Base-by-base conservation (phyloP, 1,140 invertebrate species). In the Harpegnathos saltator region DNA sequence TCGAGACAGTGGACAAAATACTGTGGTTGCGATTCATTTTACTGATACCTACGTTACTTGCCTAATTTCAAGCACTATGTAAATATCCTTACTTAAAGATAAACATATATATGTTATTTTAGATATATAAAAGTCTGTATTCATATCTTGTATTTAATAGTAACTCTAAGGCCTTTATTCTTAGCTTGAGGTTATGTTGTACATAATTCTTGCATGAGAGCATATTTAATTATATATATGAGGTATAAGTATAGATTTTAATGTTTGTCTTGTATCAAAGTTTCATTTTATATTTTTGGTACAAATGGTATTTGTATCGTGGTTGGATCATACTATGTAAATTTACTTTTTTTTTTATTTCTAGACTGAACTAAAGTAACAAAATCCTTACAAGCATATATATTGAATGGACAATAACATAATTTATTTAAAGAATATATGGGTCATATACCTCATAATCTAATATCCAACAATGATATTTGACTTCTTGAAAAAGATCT, bases 401-500 rank as follows among this genome's bases (percentile, higher is more conserved):
- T 44, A 3, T 69, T 78, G 74, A 54, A 77, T 77, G 75, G 75
- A 69, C 22, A 56, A 44, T 65, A 75, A 52, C 33, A 77, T 22
- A 19, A n/a, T 22, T 12, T 5, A 71, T 48, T n/a, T 4, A 44
- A 9, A 44, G 38, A 11, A 73, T 33, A 73, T 29, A 22, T 62
- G 12, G 29, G 1, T 61, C 26, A 50, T 74, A 14, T 68, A 69
- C 82, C 59, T 89, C 85, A 48, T 44, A 44, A 44, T 44, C 11
- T 44, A 44, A 44, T 11, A 44, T 9, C 0, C 38, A 3, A 44
- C 4, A 3, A 89, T 92, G 87, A 56, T 92, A 63, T 93, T 92
- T 73, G 83, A 91, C n/a, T 90, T 91, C 68, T 58, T 93, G 2
- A 92, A 88, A 69, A 91, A 63, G 65, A 52, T 93, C 1, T 92